These are phyloP conservation scores for Hydroisotoma schaefferi DNA, from an alignment of 2,888 invertebrate species.

Conservation along the genomic window DNA sequence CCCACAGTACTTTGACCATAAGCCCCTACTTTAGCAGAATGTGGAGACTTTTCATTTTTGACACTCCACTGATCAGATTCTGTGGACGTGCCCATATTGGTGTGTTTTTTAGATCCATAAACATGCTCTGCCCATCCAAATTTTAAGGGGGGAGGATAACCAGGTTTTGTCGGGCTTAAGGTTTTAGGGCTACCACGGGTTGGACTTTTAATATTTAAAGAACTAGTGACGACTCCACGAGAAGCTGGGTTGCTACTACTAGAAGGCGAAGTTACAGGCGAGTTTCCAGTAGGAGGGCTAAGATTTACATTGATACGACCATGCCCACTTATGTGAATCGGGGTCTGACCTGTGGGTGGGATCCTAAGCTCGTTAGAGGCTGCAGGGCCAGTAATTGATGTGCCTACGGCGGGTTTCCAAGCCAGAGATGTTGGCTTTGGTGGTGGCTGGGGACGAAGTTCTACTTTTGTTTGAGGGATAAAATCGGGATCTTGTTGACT, in stretches of 20 bases:
- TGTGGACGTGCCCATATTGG: too few relatives aligned
- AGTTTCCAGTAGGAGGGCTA: slow-evolving; percentile 1
- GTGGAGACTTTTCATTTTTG: too few relatives aligned
- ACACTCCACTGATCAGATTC: too few relatives aligned
- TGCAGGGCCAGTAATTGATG: slow-evolving; percentile 1
- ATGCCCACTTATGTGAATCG: slow-evolving; percentile 16
- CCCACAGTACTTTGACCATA: too few relatives aligned
- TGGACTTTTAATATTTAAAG: slow-evolving; percentile 25
- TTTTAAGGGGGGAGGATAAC: slow-evolving; percentile 20
- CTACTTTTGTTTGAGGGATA: neutral
- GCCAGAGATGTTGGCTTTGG: slow-evolving; percentile 4
- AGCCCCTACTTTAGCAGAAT: too few relatives aligned
- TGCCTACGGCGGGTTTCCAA: neutral
- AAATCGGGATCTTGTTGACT: neutral
- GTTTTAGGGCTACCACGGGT: neutral
- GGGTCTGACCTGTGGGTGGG: slow-evolving; percentile 13
- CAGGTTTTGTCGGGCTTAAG: slow-evolving; percentile 23
- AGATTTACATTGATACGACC: slow-evolving; percentile 20
- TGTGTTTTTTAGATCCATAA: slow-evolving; percentile 18
- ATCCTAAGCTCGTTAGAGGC: neutral
- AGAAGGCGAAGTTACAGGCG: slow-evolving; percentile 22
- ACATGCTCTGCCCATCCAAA: slow-evolving; percentile 40
- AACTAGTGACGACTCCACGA: slow-evolving; percentile 27
- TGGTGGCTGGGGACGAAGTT: neutral
- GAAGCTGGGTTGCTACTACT: slow-evolving; percentile 16